A percentile compares a stretch with the other conserved stretches of the same genome.
Evolutionary conservation across 2,797 vertebrate genomes (phyloP).

Genomic region (Falco rusticolus): DNA sequence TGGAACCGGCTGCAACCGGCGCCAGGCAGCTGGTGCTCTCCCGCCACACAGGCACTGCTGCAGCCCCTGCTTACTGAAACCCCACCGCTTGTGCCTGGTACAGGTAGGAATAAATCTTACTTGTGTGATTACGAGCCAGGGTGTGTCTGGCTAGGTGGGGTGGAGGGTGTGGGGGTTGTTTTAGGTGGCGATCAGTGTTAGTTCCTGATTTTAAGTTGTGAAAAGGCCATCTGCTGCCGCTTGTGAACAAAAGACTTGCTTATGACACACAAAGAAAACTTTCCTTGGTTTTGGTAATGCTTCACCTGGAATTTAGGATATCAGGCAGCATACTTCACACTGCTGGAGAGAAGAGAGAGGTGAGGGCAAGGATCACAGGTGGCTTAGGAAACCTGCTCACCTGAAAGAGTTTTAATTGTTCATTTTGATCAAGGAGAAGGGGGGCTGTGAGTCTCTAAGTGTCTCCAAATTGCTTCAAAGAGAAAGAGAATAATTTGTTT

Average conservation of each 20-base stretch:
- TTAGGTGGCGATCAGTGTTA: not conserved
- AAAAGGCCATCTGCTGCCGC: rapidly evolving
- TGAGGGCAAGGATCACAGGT: rapidly evolving
- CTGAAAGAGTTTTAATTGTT: not conserved
- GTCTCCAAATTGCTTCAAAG: not conserved
- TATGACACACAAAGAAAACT: not conserved
- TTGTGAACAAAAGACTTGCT: not conserved
- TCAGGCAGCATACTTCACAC: rapidly evolving
- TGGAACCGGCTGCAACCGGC: not conserved
- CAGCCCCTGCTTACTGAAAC: rapidly evolving
- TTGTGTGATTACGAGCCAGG: not conserved
- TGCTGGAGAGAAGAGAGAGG: not conserved
- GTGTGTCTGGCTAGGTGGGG: not conserved
- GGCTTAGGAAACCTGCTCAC: not conserved
- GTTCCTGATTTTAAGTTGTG: rapidly evolving
- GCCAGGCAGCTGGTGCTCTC: rapidly evolving
- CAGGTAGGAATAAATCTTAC: not conserved
- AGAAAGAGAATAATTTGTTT: conserved; percentile 28
- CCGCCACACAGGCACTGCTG: not conserved
- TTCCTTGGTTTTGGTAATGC: not conserved
- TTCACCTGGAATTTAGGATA: not conserved
- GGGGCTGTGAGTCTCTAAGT: not conserved
- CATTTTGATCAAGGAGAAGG: rapidly evolving
- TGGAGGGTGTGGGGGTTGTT: not conserved
- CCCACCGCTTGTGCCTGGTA: rapidly evolving